These are phyloP conservation scores for Caenorhabditis wallacei DNA, from an alignment of 2,888 invertebrate genomes.

Conservation along the genomic window DNA sequence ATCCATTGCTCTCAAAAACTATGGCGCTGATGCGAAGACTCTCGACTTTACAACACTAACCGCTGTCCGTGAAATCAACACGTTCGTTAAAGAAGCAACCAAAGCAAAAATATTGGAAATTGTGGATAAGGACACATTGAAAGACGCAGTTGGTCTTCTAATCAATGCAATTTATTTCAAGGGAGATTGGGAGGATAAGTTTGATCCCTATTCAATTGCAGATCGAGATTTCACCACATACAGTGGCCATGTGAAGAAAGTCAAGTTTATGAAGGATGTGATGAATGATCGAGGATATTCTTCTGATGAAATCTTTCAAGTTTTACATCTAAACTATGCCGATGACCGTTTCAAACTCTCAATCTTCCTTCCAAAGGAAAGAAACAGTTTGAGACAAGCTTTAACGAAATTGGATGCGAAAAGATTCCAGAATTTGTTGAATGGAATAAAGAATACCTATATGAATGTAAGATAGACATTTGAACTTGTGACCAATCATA, in stretches of 20 bases:
- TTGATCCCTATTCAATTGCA: slow-evolving; percentile 6
- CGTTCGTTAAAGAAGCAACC: slow-evolving; percentile 91
- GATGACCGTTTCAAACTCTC: slow-evolving; percentile 65
- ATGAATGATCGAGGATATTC: slow-evolving; percentile 26
- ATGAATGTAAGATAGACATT: slow-evolving; percentile 32
- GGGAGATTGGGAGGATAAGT: slow-evolving; percentile 61
- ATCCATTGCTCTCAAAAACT: slow-evolving; percentile 30
- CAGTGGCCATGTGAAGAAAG: slow-evolving; percentile 22
- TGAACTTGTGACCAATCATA: neutral
- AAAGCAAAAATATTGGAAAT: slow-evolving; percentile 90
- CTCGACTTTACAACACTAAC: slow-evolving; percentile 30
- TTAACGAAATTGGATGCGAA: slow-evolving; percentile 27
- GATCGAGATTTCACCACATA: slow-evolving; percentile 44
- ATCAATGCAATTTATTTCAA: slow-evolving; percentile 67
- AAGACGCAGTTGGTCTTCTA: slow-evolving; percentile 56
- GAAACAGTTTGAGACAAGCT: slow-evolving; percentile 65
- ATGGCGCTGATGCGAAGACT: slow-evolving; percentile 42
- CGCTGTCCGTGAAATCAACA: slow-evolving; percentile 87
- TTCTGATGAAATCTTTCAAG: slow-evolving; percentile 63
- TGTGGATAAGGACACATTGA: slow-evolving; percentile 85
- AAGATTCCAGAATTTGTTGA: slow-evolving; percentile 37
- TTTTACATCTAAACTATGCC: slow-evolving; percentile 65
- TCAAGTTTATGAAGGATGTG: slow-evolving; percentile 49
- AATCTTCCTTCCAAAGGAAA: slow-evolving; percentile 76
- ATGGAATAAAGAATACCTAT: neutral